phyloP scores from a whole-genome alignment of 1,140 invertebrate genomes.

The Batillaria attramentaria region DNA sequence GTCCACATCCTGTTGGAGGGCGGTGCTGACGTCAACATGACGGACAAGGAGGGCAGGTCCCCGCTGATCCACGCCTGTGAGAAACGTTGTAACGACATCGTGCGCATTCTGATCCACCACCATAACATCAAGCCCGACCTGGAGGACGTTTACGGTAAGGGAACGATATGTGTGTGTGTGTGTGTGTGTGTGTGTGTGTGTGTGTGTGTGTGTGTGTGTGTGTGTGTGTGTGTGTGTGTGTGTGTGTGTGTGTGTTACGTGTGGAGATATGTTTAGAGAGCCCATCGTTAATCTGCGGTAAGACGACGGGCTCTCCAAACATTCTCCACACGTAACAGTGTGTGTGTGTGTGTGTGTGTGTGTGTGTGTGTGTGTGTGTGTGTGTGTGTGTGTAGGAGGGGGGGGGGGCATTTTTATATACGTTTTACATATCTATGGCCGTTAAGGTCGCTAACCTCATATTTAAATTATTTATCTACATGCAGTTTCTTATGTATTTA shows the following conservation, averaged over 20 bases:
- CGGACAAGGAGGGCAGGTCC: constrained; percentile 56
- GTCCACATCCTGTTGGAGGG: constrained; percentile 54
- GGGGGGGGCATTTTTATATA: too few species aligned
- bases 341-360: too few species aligned
- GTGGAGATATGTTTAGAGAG: too few species aligned
- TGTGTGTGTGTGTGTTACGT: background rate
- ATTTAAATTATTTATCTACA: too few species aligned
- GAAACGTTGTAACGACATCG: constrained; percentile 64
- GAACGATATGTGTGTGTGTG: background rate
- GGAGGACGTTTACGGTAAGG: constrained; percentile 57
- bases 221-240: background rate
- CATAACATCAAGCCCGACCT: constrained; percentile 63
- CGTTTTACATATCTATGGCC: too few species aligned
- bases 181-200: constrained; percentile 2
- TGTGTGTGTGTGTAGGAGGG: too few species aligned
- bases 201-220: background rate
- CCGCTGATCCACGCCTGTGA: constrained; percentile 65
- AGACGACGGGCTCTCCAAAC: too few species aligned
- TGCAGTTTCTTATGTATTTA: too few species aligned
- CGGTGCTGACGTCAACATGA: constrained; percentile 61
- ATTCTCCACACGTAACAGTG: too few species aligned
- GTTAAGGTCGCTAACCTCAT: too few species aligned
- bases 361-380: too few species aligned
- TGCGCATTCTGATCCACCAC: constrained; percentile 61
- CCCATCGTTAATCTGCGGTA: too few species aligned